Evolutionary conservation across 2,888 invertebrate genomes (phyloP), one percentile per base, ranked within the genome.

Genomic region (Lasioglossum lativentre): DNA sequence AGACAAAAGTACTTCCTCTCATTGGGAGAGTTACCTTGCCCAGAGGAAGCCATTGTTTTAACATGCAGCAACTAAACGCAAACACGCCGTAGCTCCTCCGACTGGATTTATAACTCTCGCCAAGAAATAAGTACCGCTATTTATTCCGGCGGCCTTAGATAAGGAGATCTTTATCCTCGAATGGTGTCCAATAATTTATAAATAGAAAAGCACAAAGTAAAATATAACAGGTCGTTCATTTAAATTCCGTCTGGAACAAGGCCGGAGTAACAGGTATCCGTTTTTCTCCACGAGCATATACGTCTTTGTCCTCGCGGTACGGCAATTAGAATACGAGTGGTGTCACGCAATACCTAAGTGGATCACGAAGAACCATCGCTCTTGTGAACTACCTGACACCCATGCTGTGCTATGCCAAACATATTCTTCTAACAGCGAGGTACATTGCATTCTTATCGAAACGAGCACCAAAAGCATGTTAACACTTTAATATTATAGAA

Each of bases 271-370:
- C 83, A 79, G 86, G 85, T 85, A 87, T 86, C 78, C 88, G 78
- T 86, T 88, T 88, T 90, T 86, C 83, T 40, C 27, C 42, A 19
- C 74, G 79, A 14, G 6, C 75, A 85, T 86, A 84, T 86, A 86
- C 83, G 78, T 85, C 85, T 81, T 81, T 85, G 88, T 87, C 88
- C 79, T 75, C 47, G 42, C 66, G 23, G 70, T n/a, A 68, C 56
- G 12, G 66, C 90, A 85, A 90, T 90, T 87, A 88, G 85, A 80
- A 88, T 85, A 88, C 87, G 82, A 83, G 68, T 68, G 12, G 79
- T 83, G 88, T 85, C 89, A 85, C 87, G 89, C 90, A 85, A 90
- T 82, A 47, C 77, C 75, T 71, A 4, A 52, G 71, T 14, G 88
- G 74, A 89, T 82, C 86, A 83, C 85, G 89, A 85, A 85, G 76